Base-by-base conservation (phyloP, 2,113 vertebrate species). In the Tricholaema leucomelas region DNA sequence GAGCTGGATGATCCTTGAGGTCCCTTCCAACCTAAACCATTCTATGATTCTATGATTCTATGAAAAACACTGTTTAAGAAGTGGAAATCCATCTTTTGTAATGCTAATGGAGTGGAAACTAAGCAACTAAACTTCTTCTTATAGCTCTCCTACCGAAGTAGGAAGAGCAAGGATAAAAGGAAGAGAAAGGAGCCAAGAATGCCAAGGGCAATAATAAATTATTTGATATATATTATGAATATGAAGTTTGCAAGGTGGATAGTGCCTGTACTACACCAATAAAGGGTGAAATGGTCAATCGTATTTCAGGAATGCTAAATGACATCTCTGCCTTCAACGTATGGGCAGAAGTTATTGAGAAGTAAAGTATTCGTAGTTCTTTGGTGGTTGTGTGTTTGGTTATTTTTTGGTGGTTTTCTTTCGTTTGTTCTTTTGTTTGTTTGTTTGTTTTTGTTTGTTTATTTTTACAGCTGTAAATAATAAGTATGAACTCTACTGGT, bases 101-200 rank as follows among this genome's bases (percentile, higher is more conserved):
- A 81, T 91, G 50, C 9, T 91, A 92, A 81, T 72, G 63, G 69
- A 58, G 21, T 88, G 55, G 73, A 94, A 95, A 81, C 17, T 25
- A 87, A 86, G 91, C n/a, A 95, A 81, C 17, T 25, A 87, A 86
- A 90, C n/a, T 79, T 79, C 36, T 78, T 24, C 63, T 82, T 90
- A 8, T 23, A 70, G 64, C 56, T 90, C 67, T 75, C 66, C 58
- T 81, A 31, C 48, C 38, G 78, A 35, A 72, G 27, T 75, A 12
- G 61, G 81, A n/a, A n/a, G n/a, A 93, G 38, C 12, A 64, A 20
- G 15, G 15, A 78, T 84, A 88, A 92, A 92, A 95, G 81, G 58
- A 90, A 92, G 54, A 61, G 27, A 54, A 86, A 84, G 72, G 75
- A 86, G 58, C 60, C 27, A 33, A 66, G 61, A 28, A 86, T 88